Conservation (phyloP, 2,888 invertebrate genomes). For the Bellardia bayeri region DNA sequence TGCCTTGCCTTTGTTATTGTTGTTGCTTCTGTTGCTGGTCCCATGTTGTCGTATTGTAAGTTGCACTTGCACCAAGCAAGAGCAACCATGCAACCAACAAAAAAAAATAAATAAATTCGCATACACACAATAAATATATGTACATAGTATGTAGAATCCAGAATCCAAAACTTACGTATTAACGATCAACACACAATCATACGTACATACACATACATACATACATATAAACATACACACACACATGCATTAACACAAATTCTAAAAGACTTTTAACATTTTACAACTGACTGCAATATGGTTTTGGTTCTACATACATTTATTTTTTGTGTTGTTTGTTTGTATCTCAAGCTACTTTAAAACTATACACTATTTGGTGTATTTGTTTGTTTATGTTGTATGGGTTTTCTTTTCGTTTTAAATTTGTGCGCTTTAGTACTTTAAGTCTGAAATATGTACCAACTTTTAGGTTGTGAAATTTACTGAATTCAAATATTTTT, state of each 20-base stretch:
- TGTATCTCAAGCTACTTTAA: conserved; percentile 38
- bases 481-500: too few species aligned
- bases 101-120: conserved; percentile 8
- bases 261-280: conserved; percentile 18
- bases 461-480: too few species aligned
- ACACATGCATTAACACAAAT: neutral
- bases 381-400: neutral
- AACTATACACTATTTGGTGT: neutral
- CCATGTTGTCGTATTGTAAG: conserved; percentile 42
- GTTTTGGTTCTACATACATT: conserved; percentile 31
- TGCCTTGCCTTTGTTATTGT: neutral
- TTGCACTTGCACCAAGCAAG: conserved; percentile 42
- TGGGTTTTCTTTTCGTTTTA: neutral
- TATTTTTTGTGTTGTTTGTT: neutral
- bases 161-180: conserved; percentile 28
- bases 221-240: neutral
- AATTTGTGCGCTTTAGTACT: neutral
- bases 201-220: neutral
- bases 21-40: neutral
- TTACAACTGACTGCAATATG: conserved; percentile 49
- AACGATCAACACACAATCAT: conserved; percentile 2
- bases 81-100: conserved; percentile 18
- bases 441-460: too few species aligned
- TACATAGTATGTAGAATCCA: conserved; percentile 12
- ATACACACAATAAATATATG: conserved; percentile 1